These are phyloP conservation scores for Myathropa florea DNA, from an alignment of 2,888 invertebrate species.

Conservation along the genomic window DNA sequence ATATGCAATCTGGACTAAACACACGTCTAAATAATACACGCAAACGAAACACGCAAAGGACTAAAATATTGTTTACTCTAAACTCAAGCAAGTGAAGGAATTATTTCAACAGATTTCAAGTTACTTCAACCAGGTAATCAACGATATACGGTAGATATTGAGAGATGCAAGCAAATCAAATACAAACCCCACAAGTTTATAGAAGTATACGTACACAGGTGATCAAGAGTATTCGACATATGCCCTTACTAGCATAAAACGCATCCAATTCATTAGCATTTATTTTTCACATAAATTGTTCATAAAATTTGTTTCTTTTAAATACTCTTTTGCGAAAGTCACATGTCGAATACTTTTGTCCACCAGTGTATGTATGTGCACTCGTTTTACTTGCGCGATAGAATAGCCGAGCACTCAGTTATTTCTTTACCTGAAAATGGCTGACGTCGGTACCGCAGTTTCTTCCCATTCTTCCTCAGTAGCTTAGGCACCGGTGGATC, in stretches of 20 bases:
- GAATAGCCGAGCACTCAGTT: not conserved
- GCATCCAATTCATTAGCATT: too few relatives aligned
- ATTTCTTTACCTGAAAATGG: slow-evolving; percentile 90
- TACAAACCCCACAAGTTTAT: not conserved
- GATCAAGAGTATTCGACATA: not conserved
- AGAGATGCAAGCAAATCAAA: not conserved
- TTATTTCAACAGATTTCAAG: not conserved
- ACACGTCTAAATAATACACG: too few relatives aligned
- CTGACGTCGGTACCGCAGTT: slow-evolving; percentile 91
- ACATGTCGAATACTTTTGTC: not conserved
- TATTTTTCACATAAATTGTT: too few relatives aligned
- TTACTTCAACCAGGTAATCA: not conserved
- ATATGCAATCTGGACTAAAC: too few relatives aligned
- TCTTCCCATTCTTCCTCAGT: slow-evolving; percentile 92
- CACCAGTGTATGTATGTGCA: not conserved
- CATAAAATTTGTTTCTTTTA: not conserved
- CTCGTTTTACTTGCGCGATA: not conserved
- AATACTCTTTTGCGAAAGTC: not conserved
- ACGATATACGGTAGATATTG: not conserved
- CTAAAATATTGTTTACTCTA: too few relatives aligned
- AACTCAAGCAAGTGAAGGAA: too few relatives aligned
- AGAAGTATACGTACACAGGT: not conserved
- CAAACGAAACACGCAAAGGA: too few relatives aligned
- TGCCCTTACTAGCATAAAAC: too few relatives aligned
- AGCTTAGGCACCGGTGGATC: slow-evolving; percentile 90